These are phyloP conservation scores for Zophobas atratus DNA, from an alignment of 1,140 invertebrate genomes.

Conservation along the genomic window DNA sequence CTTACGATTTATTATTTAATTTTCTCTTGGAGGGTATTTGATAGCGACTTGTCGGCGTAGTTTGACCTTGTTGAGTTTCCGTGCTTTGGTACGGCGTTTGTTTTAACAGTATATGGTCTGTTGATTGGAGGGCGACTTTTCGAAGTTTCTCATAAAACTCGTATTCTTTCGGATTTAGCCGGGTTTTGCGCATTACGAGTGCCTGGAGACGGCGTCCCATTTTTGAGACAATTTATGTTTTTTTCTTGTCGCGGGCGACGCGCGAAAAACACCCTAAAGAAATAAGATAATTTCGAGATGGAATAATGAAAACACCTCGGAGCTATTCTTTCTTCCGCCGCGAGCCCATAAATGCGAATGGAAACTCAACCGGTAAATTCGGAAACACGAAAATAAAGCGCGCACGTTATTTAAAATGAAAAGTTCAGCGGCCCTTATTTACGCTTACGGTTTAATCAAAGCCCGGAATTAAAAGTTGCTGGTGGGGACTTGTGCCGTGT, in stretches of 20 bases:
- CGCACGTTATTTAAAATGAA: conserved; percentile 42
- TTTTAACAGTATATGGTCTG: background rate
- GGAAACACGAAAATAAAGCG: conserved; percentile 42
- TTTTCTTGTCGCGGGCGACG: conserved; percentile 5
- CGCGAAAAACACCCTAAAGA: conserved; percentile 26
- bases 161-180: background rate
- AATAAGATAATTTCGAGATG: conserved; percentile 39
- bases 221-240: conserved; percentile 25
- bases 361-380: conserved; percentile 35
- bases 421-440: conserved; percentile 23
- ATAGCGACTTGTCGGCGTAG: too few species aligned
- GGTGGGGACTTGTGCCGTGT: conserved; percentile 1
- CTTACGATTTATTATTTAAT: too few species aligned
- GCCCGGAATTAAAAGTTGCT: conserved; percentile 30
- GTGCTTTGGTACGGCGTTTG: background rate
- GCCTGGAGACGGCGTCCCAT: conserved; percentile 2
- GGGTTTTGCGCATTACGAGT: conserved; percentile 2
- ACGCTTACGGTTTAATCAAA: conserved; percentile 39
- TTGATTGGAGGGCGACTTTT: background rate
- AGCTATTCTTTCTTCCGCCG: conserved; percentile 13
- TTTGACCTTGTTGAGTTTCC: background rate
- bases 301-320: conserved; percentile 43
- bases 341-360: conserved; percentile 28
- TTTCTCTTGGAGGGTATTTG: too few species aligned
- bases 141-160: background rate